Percentiles rank a stretch among this genome's conserved stretches.
Evolutionary conservation across 2,113 vertebrate species (phyloP).

Genomic region (Tetraodon nigroviridis): DNA sequence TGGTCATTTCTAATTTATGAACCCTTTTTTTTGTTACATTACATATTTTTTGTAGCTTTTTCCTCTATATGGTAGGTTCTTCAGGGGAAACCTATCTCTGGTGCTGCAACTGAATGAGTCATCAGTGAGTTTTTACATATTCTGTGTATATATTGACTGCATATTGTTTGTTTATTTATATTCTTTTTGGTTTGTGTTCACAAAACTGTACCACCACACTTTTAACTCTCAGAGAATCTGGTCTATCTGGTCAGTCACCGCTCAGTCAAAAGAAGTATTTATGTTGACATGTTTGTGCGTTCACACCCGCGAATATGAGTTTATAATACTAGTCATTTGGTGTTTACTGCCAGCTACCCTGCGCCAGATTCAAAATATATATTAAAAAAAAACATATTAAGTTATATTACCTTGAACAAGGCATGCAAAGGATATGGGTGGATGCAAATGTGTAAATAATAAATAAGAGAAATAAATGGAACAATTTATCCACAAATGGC

Average conservation of each 20-base stretch:
- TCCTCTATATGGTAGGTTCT: slow-evolving; percentile 71
- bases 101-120: slow-evolving; percentile 73
- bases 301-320: slow-evolving; percentile 54
- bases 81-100: slow-evolving; percentile 72
- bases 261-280: slow-evolving; percentile 71
- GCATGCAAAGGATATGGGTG: slow-evolving; percentile 53
- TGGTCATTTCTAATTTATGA: slow-evolving; percentile 91
- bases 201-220: slow-evolving; percentile 73
- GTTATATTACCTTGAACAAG: slow-evolving; percentile 64
- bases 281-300: slow-evolving; percentile 64
- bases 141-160: slow-evolving; percentile 89
- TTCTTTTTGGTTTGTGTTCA: slow-evolving; percentile 56
- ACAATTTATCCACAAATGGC: slow-evolving; percentile 63
- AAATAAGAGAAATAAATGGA: slow-evolving; percentile 74
- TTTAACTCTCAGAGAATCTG: slow-evolving; percentile 71
- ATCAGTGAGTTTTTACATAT: slow-evolving; percentile 63
- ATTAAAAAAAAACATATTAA: slow-evolving; percentile 57
- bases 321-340: slow-evolving; percentile 41
- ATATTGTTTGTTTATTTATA: slow-evolving; percentile 80
- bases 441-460: slow-evolving; percentile 72
- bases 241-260: slow-evolving; percentile 56
- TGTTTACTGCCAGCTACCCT: slow-evolving; percentile 68
- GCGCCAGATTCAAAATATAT: slow-evolving; percentile 62
- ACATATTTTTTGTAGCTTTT: slow-evolving; percentile 69
- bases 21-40: slow-evolving; percentile 70